phyloP scores from a whole-genome alignment of 2,113 vertebrate species.

The Podarcis cretensis region DNA sequence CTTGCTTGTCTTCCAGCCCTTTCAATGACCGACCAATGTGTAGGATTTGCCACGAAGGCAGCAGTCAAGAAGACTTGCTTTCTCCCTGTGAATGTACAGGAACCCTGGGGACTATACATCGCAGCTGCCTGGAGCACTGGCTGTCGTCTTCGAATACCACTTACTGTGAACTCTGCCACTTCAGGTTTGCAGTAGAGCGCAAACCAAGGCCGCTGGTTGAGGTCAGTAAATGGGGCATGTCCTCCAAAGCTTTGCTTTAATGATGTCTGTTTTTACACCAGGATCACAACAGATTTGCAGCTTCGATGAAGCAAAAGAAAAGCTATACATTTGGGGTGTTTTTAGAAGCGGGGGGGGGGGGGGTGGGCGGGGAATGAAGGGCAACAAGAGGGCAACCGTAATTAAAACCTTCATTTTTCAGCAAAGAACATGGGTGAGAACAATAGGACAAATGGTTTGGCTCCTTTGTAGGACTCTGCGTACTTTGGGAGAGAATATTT shows the following conservation, averaged over 20 bases:
- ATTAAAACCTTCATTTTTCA: background rate
- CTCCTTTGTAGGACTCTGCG: background rate
- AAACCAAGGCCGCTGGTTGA: conserved; percentile 84
- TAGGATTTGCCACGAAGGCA: conserved; percentile 88
- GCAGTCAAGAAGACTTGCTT: conserved; percentile 85
- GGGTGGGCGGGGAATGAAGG: background rate
- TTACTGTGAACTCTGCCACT: conserved; percentile 90
- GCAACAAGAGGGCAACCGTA: background rate
- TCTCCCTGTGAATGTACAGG: conserved; percentile 87
- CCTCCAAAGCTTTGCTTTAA: conserved; percentile 43
- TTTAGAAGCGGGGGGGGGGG: background rate
- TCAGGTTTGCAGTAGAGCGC: conserved; percentile 87
- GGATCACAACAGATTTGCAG: conserved; percentile 12
- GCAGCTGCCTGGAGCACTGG: conserved; percentile 90
- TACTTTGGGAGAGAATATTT: background rate
- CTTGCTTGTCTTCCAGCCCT: conserved; percentile 69
- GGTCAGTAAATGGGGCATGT: conserved; percentile 74
- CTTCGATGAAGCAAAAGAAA: conserved; percentile 20
- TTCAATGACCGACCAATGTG: conserved; percentile 84
- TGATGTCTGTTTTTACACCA: conserved; percentile 5
- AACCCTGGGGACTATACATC: conserved; percentile 87
- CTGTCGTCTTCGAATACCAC: conserved; percentile 88
- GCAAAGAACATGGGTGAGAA: fast-evolving
- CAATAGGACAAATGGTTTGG: fast-evolving
- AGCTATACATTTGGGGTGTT: background rate